Percentiles rank a stretch among this genome's conserved stretches.
phyloP scores from a whole-genome alignment of 2,888 invertebrate genomes.

The Morpho deidamia region DNA sequence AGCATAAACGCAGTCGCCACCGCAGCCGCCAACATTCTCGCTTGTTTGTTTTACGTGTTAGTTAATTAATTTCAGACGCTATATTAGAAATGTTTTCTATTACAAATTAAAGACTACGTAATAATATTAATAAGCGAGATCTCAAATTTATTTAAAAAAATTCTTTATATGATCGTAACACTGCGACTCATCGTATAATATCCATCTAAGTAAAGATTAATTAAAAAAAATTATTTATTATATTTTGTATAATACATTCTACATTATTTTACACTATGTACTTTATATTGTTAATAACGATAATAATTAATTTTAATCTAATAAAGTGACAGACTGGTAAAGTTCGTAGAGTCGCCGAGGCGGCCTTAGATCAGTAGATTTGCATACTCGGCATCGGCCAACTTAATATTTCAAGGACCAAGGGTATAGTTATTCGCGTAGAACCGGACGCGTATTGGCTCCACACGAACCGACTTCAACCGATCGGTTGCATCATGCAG shows the following conservation, averaged over 20 bases:
- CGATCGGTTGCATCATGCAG: conserved; percentile 62
- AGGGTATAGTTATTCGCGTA: conserved; percentile 77
- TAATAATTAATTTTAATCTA: conserved; percentile 79
- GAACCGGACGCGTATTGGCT: conserved; percentile 76
- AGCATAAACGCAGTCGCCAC: conserved; percentile 19
- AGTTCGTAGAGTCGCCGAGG: conserved; percentile 77
- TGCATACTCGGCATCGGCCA: conserved; percentile 77
- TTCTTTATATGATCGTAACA: conserved; percentile 73
- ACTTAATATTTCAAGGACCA: conserved; percentile 76
- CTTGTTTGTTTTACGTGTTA: conserved; percentile 71
- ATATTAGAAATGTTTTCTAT: conserved; percentile 73
- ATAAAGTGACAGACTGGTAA: conserved; percentile 78
- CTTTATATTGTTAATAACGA: conserved; percentile 74
- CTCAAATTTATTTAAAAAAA: conserved; percentile 77
- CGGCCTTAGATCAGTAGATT: conserved; percentile 78
- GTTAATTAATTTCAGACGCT: conserved; percentile 67
- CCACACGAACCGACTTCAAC: conserved; percentile 71
- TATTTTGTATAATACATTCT: conserved; percentile 77
- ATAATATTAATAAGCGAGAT: conserved; percentile 78
- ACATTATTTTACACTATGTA: conserved; percentile 76
- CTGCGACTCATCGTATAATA: conserved; percentile 67
- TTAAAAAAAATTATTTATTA: conserved; percentile 73
- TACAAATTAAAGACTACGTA: conserved; percentile 77
- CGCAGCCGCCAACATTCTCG: conserved; percentile 34
- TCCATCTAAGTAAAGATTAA: conserved; percentile 58